phyloP scores from a whole-genome alignment of 1,140 invertebrate species.

The Anthonomus grandis region DNA sequence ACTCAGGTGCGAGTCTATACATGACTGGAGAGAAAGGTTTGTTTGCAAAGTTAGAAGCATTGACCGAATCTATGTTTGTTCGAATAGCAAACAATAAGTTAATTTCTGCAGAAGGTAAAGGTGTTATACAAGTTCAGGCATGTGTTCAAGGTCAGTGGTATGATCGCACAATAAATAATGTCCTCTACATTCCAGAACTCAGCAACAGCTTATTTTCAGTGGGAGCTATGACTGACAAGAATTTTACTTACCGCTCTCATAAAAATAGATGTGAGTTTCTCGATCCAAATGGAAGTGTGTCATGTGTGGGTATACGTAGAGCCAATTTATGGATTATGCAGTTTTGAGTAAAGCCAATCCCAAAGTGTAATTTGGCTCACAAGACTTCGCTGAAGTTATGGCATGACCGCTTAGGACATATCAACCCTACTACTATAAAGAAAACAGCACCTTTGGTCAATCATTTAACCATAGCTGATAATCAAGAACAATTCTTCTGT shows the following conservation, averaged over 20 bases:
- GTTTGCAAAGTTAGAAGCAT: not conserved
- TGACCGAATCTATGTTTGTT: not conserved
- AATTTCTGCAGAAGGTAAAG: constrained; percentile 31
- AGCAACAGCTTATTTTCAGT: constrained; percentile 16
- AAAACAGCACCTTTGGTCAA: no score
- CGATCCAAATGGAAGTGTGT: constrained; percentile 10
- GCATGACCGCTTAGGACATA: constrained; percentile 47
- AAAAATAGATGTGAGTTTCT: constrained; percentile 22
- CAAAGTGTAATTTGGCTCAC: not conserved
- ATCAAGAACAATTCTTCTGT: no score
- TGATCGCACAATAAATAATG: constrained; percentile 16
- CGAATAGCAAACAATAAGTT: constrained; percentile 30
- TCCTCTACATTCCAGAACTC: constrained; percentile 17
- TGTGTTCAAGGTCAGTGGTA: constrained; percentile 11
- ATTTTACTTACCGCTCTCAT: constrained; percentile 5
- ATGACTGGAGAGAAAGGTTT: no score
- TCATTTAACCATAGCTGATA: no score
- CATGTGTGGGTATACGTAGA: constrained; percentile 6
- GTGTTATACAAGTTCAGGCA: constrained; percentile 27
- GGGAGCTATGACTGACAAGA: constrained; percentile 22
- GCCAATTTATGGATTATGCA: constrained; percentile 14
- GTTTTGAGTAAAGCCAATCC: not conserved
- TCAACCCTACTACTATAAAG: constrained; percentile 38
- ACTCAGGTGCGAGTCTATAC: no score
- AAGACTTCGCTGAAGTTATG: constrained; percentile 38